Evolutionary conservation across 2,888 invertebrate genomes (phyloP).

Genomic region (Pterostichus madidus): DNA sequence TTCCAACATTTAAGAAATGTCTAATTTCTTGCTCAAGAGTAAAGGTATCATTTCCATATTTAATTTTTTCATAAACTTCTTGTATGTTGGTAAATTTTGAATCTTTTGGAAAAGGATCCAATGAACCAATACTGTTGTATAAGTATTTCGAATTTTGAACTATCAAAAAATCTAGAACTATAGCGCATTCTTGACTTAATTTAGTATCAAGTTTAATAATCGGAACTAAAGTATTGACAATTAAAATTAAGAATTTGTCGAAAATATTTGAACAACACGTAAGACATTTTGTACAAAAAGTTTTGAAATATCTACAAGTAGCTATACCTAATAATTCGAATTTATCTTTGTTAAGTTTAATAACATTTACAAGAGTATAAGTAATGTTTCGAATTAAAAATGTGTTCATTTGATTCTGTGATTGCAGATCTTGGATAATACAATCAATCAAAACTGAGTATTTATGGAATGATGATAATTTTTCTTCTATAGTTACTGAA

Average conservation of each 20-base stretch:
- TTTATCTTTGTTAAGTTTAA: slow-evolving; percentile 75
- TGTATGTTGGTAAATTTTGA: slow-evolving; percentile 74
- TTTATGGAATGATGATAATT: slow-evolving; percentile 79
- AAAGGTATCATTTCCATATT: slow-evolving; percentile 71
- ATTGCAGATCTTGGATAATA: slow-evolving; percentile 74
- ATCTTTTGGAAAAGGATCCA: slow-evolving; percentile 79
- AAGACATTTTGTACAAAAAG: slow-evolving; percentile 77
- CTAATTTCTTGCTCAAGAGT: slow-evolving; percentile 77
- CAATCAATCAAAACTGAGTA: slow-evolving; percentile 79
- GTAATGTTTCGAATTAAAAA: slow-evolving; percentile 81
- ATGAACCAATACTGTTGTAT: slow-evolving; percentile 76
- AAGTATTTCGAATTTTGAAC: slow-evolving; percentile 78
- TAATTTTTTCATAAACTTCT: slow-evolving; percentile 73
- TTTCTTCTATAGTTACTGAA: slow-evolving; percentile 78
- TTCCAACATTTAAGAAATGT: slow-evolving; percentile 77
- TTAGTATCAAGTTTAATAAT: slow-evolving; percentile 75
- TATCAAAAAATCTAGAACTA: slow-evolving; percentile 79
- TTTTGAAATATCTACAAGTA: slow-evolving; percentile 76
- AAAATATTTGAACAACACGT: slow-evolving; percentile 77
- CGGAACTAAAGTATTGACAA: slow-evolving; percentile 79
- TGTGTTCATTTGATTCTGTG: slow-evolving; percentile 77
- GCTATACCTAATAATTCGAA: slow-evolving; percentile 73
- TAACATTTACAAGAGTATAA: slow-evolving; percentile 79
- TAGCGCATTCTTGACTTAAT: slow-evolving; percentile 74
- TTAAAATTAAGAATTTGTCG: slow-evolving; percentile 77